Evolutionary conservation across 2,113 vertebrate genomes (phyloP).

Genomic region (Alosa alosa): DNA sequence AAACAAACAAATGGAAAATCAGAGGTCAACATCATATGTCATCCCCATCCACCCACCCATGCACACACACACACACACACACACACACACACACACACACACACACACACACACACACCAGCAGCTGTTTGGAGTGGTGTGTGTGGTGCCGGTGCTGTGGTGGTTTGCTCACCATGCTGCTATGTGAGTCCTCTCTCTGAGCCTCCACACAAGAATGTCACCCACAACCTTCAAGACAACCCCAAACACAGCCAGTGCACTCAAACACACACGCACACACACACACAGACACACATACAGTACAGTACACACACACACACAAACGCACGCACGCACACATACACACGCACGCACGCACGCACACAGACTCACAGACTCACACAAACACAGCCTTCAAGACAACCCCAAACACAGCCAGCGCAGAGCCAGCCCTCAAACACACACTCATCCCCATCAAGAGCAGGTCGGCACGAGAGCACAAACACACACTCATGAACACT

Average conservation of each 20-base stretch:
- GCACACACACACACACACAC: neutral
- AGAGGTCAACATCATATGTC: neutral
- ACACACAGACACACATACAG: neutral
- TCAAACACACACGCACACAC: neutral
- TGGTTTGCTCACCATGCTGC: constrained; percentile 42
- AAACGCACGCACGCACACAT: neutral
- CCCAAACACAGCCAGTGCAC: neutral
- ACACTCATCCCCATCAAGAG: neutral
- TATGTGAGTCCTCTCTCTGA: constrained; percentile 48
- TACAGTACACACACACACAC: neutral
- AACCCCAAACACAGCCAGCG: neutral
- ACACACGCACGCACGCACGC: too few species aligned
- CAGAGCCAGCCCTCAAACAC: neutral
- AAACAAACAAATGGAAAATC: constrained; percentile 13
- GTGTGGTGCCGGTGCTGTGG: constrained; percentile 21
- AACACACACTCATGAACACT: neutral
- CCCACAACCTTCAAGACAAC: neutral
- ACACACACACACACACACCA: constrained; percentile 5
- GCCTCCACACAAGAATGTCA: constrained; percentile 56
- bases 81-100: neutral
- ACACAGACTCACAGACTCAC: neutral
- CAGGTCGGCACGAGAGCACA: neutral
- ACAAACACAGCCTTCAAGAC: neutral
- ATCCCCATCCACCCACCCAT: neutral
- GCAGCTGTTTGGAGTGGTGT: constrained; percentile 34